These are phyloP conservation scores for Strongylocentrotus purpuratus DNA, from an alignment of 35 echinoderm and acorn worm species.

Conservation along the genomic window DNA sequence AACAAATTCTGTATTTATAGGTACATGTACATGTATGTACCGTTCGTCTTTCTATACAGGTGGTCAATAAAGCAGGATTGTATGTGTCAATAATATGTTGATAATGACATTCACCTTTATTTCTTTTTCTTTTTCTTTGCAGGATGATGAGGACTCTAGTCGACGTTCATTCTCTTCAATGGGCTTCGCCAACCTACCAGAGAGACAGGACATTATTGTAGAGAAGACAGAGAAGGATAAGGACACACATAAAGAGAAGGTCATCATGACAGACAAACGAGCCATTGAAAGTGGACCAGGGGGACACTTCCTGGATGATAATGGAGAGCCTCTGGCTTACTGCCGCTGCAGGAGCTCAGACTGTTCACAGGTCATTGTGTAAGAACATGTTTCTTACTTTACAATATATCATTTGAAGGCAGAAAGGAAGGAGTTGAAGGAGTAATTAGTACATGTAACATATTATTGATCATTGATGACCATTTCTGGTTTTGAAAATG, in stretches of 20 bases:
- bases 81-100: too few species aligned
- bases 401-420: too few species aligned
- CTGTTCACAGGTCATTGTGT: slow-evolving; percentile 91
- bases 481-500: too few species aligned
- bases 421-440: too few species aligned
- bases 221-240: slow-evolving; percentile 74
- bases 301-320: background rate
- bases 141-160: background rate
- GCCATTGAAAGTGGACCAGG: background rate
- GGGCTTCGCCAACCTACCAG: slow-evolving; percentile 63
- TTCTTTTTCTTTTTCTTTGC: background rate
- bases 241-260: slow-evolving; percentile 54
- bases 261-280: background rate
- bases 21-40: too few species aligned
- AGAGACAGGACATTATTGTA: slow-evolving; percentile 86
- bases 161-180: background rate
- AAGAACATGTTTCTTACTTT: slow-evolving; percentile 21
- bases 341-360: slow-evolving; percentile 86
- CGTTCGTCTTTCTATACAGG: too few species aligned
- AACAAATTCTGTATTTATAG: too few species aligned
- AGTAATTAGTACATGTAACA: too few species aligned
- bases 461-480: too few species aligned
- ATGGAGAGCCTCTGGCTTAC: slow-evolving; percentile 56
- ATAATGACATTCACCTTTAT: too few species aligned
- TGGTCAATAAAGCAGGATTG: too few species aligned